Conservation (phyloP, 2,113 vertebrate genomes). For the Triplophysa siluroides region DNA sequence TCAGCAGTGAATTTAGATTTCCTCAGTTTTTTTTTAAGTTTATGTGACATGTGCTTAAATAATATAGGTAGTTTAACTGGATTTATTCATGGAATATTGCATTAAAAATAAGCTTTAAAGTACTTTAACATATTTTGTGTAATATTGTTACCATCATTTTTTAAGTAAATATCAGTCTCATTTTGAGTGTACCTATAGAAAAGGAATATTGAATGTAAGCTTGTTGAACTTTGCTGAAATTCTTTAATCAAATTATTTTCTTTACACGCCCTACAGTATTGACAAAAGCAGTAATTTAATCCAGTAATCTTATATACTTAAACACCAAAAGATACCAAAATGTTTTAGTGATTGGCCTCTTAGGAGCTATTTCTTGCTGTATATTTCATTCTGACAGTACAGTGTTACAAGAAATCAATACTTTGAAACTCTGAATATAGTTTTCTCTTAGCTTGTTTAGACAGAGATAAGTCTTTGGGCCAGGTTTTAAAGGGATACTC, state of each 20-base stretch:
- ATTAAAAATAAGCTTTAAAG: too few species aligned
- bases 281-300: constrained; percentile 18
- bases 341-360: constrained; percentile 18
- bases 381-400: constrained; percentile 31
- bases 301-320: constrained; percentile 22
- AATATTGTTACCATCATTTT: too few species aligned
- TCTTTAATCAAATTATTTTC: background rate
- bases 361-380: constrained; percentile 26
- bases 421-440: constrained; percentile 24
- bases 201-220: constrained; percentile 14
- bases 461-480: constrained; percentile 15
- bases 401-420: constrained; percentile 24
- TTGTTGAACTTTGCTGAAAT: constrained; percentile 13
- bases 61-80: too few species aligned
- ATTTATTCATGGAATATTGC: too few species aligned
- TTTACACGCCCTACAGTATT: constrained; percentile 15
- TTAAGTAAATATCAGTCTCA: too few species aligned
- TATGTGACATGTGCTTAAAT: too few species aligned
- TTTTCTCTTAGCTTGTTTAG: constrained; percentile 12
- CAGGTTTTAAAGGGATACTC: constrained; percentile 10
- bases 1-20: too few species aligned
- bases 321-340: constrained; percentile 25
- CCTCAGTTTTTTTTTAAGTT: too few species aligned
- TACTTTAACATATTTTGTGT: too few species aligned
- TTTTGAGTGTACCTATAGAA: constrained; percentile 9